These are phyloP conservation scores for Epinephelus malabaricus DNA, from an alignment of 2,797 vertebrate genomes.

Conservation along the genomic window DNA sequence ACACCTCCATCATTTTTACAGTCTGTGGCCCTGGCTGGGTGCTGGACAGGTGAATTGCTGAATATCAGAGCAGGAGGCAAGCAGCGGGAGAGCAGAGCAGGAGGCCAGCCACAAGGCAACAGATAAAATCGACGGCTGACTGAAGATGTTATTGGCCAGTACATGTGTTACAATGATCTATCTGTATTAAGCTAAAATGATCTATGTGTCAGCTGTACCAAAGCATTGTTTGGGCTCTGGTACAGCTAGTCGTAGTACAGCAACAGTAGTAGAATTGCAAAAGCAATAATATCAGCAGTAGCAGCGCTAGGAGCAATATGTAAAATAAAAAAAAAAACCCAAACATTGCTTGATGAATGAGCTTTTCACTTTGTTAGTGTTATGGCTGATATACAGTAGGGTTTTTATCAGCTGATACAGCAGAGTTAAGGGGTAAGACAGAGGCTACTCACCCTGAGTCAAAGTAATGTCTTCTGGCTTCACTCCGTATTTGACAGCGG, in stretches of 20 bases:
- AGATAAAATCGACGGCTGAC: too few relatives aligned
- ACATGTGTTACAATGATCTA: too few relatives aligned
- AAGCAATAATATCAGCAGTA: not conserved
- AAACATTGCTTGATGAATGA: too few relatives aligned
- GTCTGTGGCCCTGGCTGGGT: not conserved
- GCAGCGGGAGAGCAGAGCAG: not conserved
- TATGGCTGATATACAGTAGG: not conserved
- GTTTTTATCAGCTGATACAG: not conserved
- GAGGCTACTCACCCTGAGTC: conserved; percentile 83
- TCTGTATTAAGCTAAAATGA: too few relatives aligned
- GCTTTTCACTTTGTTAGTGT: not conserved
- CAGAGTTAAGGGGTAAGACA: not conserved
- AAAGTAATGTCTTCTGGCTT: conserved; percentile 78
- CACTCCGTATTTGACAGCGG: conserved; percentile 81
- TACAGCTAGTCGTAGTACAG: too few relatives aligned
- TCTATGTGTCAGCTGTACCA: too few relatives aligned
- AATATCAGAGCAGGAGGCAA: not conserved
- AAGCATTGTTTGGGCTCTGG: too few relatives aligned
- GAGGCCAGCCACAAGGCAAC: not conserved
- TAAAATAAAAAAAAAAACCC: too few relatives aligned
- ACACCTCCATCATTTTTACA: too few relatives aligned
- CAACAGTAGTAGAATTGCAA: not conserved
- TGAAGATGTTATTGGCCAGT: too few relatives aligned
- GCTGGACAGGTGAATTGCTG: not conserved
- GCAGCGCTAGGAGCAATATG: not conserved